Evolutionary conservation across 2,888 invertebrate species (phyloP).

Genomic region (Pediacus dermestoides): DNA sequence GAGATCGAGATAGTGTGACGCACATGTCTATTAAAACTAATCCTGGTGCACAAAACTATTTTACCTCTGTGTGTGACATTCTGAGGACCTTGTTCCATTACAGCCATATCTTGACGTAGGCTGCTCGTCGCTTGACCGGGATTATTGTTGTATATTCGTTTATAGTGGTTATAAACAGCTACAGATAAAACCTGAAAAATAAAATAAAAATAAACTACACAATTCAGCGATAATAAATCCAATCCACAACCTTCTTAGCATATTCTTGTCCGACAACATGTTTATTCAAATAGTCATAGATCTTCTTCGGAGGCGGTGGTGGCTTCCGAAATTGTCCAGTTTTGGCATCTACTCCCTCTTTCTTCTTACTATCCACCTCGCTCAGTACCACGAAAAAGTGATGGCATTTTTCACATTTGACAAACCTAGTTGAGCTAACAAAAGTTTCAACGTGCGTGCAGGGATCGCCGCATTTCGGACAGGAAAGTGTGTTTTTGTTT

Average conservation of each 20-base stretch:
- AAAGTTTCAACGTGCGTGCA: constrained; percentile 96
- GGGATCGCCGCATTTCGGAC: constrained; percentile 84
- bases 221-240: constrained; percentile 4
- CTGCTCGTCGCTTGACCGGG: constrained; percentile 50
- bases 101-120: constrained; percentile 50
- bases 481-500: constrained; percentile 77
- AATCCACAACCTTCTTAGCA: constrained; percentile 79
- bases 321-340: constrained; percentile 75
- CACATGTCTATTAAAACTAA: too few relatives aligned
- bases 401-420: constrained; percentile 97
- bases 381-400: constrained; percentile 96
- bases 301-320: constrained; percentile 95
- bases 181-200: constrained; percentile 74
- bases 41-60: too few relatives aligned
- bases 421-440: constrained; percentile 94
- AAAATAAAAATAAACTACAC: constrained; percentile 9
- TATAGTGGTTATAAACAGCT: constrained; percentile 99
- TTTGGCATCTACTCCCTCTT: constrained; percentile 73
- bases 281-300: constrained; percentile 92
- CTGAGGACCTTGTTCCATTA: constrained; percentile 65
- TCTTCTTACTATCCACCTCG: constrained; percentile 88
- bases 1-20: not conserved
- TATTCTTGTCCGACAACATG: constrained; percentile 97
- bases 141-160: constrained; percentile 92
- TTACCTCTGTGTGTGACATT: constrained; percentile 72